phyloP scores from a whole-genome alignment of 2,888 invertebrate genomes.

The Ichneumon xanthorius region DNA sequence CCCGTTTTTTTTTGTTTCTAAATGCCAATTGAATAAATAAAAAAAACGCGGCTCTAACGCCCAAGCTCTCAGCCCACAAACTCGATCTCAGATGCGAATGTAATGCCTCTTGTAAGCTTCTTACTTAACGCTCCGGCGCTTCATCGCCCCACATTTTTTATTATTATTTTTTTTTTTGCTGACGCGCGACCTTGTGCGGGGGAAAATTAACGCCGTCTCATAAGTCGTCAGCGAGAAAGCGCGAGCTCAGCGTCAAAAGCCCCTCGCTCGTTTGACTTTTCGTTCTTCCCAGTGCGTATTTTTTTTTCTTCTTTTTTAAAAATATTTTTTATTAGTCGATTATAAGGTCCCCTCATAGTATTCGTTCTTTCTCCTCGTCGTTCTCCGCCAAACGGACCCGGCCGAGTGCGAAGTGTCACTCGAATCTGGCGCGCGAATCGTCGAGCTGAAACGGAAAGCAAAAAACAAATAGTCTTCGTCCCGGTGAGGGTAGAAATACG shows the following conservation, averaged over 20 bases:
- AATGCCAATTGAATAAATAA: conserved; percentile 52
- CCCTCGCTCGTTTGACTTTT: conserved; percentile 33
- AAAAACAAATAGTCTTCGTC: conserved; percentile 2
- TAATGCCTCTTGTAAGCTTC: conserved; percentile 62
- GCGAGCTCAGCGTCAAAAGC: conserved; percentile 8
- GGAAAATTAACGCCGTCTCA: background rate
- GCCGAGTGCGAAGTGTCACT: conserved; percentile 1
- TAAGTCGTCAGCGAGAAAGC: conserved; percentile 35
- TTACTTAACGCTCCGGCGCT: conserved; percentile 47
- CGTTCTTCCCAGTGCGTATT: conserved; percentile 34
- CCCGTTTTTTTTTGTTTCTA: conserved; percentile 37
- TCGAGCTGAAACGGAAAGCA: background rate
- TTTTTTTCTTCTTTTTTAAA: background rate
- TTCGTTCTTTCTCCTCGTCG: conserved; percentile 11
- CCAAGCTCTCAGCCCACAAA: conserved; percentile 81
- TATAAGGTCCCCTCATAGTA: conserved; percentile 6
- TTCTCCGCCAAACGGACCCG: conserved; percentile 1
- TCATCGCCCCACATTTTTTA: conserved; percentile 8
- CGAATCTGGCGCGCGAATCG: conserved; percentile 32
- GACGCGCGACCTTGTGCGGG: background rate
- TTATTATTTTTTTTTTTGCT: conserved; percentile 19
- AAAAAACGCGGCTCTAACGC: conserved; percentile 72
- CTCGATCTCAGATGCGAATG: conserved; percentile 80
- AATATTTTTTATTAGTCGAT: background rate
- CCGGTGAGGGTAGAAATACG: conserved; percentile 63